A percentile compares a stretch with the other conserved stretches of the same genome.
Evolutionary conservation across 2,113 vertebrate species (phyloP).

Genomic region (Hippocampus zosterae): DNA sequence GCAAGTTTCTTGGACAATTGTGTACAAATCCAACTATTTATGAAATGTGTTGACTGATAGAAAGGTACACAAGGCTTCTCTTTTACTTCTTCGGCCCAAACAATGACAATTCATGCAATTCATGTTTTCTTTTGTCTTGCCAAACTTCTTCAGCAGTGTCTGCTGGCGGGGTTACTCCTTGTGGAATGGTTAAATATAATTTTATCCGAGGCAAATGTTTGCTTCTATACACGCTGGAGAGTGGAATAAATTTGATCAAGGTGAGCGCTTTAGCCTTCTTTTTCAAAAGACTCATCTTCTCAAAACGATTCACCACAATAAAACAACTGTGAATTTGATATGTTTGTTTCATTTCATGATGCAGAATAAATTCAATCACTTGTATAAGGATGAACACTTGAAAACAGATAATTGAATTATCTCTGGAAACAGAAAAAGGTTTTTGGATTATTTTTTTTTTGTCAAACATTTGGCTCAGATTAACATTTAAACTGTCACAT

Average conservation of each 20-base stretch:
- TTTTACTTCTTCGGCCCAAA: not conserved
- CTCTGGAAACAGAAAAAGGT: too few species aligned
- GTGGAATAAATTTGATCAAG: slow-evolving; percentile 28
- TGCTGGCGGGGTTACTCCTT: slow-evolving; percentile 10
- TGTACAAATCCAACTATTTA: not conserved
- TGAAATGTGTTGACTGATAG: not conserved
- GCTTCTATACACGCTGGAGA: slow-evolving; percentile 27
- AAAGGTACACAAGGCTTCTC: not conserved
- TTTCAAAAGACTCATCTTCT: not conserved
- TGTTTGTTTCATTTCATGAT: not conserved
- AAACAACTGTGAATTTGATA: slow-evolving; percentile 63
- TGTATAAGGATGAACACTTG: too few species aligned
- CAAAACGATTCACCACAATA: not conserved
- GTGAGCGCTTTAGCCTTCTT: not conserved
- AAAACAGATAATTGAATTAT: too few species aligned
- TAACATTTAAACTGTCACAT: not conserved
- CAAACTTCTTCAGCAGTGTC: not conserved
- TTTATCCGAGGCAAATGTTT: slow-evolving; percentile 38
- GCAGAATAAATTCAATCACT: not conserved
- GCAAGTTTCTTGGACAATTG: not conserved
- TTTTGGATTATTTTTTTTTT: too few species aligned
- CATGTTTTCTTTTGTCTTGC: slow-evolving; percentile 5
- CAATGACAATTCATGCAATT: slow-evolving; percentile 4
- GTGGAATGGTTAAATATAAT: slow-evolving; percentile 20
- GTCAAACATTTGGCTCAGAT: not conserved